Percentiles rank a stretch among this genome's conserved stretches.
These are phyloP conservation scores for Scophthalmus maximus DNA, from an alignment of 2,113 vertebrate species.

Conservation along the genomic window DNA sequence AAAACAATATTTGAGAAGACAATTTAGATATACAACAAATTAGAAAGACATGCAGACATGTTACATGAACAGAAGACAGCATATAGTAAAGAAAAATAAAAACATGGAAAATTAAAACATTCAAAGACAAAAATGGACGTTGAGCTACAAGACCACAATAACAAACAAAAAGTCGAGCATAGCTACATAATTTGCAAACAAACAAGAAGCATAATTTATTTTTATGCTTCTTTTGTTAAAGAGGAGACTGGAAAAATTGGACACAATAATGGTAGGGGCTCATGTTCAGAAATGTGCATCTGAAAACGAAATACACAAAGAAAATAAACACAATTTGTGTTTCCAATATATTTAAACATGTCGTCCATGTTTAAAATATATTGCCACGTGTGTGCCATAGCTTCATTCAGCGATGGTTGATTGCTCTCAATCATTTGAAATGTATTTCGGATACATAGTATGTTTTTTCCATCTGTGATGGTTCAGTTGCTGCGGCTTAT, in stretches of 20 bases:
- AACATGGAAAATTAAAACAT: slow-evolving; percentile 18
- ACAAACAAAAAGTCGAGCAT: slow-evolving; percentile 42
- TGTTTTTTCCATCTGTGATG: slow-evolving; percentile 87
- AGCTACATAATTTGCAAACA: slow-evolving; percentile 64
- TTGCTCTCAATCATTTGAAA: slow-evolving; percentile 66
- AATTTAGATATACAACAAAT: slow-evolving; percentile 37
- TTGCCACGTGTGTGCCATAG: slow-evolving; percentile 77
- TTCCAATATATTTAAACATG: slow-evolving; percentile 86
- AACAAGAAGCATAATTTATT: slow-evolving; percentile 73
- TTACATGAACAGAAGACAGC: slow-evolving; percentile 1
- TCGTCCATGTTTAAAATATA: slow-evolving; percentile 83
- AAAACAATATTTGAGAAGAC: slow-evolving; percentile 23
- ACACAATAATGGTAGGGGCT: slow-evolving; percentile 63
- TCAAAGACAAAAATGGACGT: slow-evolving; percentile 14
- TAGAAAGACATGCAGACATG: slow-evolving; percentile 56
- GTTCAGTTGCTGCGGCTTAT: slow-evolving; percentile 87
- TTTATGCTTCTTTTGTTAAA: slow-evolving; percentile 66
- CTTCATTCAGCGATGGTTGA: slow-evolving; percentile 71
- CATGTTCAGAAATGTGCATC: slow-evolving; percentile 75
- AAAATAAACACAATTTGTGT: slow-evolving; percentile 68
- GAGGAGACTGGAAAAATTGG: slow-evolving; percentile 54
- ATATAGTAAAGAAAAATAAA: neutral
- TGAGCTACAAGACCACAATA: slow-evolving; percentile 12
- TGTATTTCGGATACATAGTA: slow-evolving; percentile 79
- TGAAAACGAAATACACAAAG: slow-evolving; percentile 62